Conservation (phyloP, 2,888 invertebrate species). For the Plebejus argus region DNA sequence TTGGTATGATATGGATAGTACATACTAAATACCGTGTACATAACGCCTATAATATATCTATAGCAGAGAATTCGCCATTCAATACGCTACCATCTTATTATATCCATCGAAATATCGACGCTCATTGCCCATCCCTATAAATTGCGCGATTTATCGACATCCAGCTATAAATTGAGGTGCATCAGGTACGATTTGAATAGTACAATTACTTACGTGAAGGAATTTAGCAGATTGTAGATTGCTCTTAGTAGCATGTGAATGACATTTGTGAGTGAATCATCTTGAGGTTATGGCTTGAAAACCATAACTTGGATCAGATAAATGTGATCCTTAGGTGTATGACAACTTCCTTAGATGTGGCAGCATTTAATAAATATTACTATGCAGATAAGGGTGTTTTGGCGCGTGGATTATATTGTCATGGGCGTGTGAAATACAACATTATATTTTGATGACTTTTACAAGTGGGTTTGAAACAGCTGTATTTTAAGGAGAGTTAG, state of each 20-base stretch:
- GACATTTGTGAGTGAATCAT: constrained; percentile 24
- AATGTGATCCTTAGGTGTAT: neutral
- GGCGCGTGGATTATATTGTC: neutral
- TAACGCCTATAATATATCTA: too few relatives aligned
- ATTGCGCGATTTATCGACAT: constrained; percentile 47
- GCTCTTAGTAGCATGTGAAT: constrained; percentile 22
- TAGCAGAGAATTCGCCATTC: too few relatives aligned
- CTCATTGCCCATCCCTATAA: constrained; percentile 24
- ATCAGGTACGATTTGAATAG: constrained; percentile 39
- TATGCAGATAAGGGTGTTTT: too few relatives aligned
- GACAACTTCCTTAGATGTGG: neutral
- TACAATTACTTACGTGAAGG: constrained; percentile 39
- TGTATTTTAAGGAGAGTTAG: neutral
- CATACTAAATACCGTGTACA: too few relatives aligned
- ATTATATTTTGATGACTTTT: neutral
- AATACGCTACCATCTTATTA: neutral
- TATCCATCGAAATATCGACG: neutral
- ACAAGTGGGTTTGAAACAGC: neutral
- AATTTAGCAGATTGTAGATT: constrained; percentile 37
- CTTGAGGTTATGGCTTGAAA: neutral
- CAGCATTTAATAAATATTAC: neutral
- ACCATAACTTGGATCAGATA: neutral
- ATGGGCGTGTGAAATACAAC: neutral
- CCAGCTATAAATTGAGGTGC: constrained; percentile 44
- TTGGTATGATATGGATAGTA: too few relatives aligned